These are phyloP conservation scores for Oxystoma pomonae DNA, from an alignment of 2,888 invertebrate genomes.

Conservation along the genomic window DNA sequence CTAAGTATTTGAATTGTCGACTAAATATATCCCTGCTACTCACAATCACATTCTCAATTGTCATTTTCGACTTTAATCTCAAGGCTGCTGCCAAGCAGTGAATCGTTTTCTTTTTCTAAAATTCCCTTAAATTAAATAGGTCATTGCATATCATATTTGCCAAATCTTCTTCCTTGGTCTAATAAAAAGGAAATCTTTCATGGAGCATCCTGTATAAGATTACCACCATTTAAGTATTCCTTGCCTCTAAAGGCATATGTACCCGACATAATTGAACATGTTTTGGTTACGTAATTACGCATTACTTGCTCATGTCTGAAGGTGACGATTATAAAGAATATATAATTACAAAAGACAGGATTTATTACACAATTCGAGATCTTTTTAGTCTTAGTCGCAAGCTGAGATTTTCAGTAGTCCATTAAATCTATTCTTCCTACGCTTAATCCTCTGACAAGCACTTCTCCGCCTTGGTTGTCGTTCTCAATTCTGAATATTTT, in stretches of 20 bases:
- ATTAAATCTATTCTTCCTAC: background rate
- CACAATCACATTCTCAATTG: background rate
- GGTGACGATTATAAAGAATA: no score
- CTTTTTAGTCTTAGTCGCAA: no score
- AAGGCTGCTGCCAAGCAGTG: slow-evolving; percentile 53
- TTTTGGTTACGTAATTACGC: no score
- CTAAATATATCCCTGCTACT: background rate
- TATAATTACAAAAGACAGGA: no score
- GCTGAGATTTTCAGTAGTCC: background rate
- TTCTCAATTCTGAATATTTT: slow-evolving; percentile 33
- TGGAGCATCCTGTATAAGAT: slow-evolving; percentile 51
- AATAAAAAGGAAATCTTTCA: slow-evolving; percentile 44
- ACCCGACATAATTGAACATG: no score
- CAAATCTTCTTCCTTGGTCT: slow-evolving; percentile 38
- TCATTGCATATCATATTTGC: slow-evolving; percentile 40
- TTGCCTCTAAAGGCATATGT: no score
- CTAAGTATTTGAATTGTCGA: background rate
- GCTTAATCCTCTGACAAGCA: background rate
- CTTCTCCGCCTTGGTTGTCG: background rate
- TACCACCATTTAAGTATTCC: slow-evolving; percentile 53
- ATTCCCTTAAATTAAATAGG: slow-evolving; percentile 47
- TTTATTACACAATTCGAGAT: no score
- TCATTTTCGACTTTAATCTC: slow-evolving; percentile 33
- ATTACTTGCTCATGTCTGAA: no score
- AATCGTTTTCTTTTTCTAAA: slow-evolving; percentile 51